Evolutionary conservation across 2,113 vertebrate species (phyloP).

Genomic region (Todiramphus saurophagus): DNA sequence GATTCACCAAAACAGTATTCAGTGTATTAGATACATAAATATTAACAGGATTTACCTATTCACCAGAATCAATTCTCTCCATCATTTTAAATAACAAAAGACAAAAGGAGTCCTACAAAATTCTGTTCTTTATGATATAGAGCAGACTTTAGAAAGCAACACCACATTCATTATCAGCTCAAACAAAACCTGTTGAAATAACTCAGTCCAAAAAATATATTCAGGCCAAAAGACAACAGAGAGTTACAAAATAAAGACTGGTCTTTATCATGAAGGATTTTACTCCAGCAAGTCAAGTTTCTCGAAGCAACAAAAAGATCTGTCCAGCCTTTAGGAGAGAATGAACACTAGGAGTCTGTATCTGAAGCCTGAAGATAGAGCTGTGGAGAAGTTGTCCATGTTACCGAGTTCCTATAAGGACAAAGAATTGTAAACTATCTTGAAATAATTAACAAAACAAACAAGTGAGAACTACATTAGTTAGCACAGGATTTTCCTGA

Average conservation of each 20-base stretch:
- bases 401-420: background rate
- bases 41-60: background rate
- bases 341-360: background rate
- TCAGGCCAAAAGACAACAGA: background rate
- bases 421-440: background rate
- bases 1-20: background rate
- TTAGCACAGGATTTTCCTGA: background rate
- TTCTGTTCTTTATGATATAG: background rate
- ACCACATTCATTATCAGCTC: background rate
- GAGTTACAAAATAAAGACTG: background rate
- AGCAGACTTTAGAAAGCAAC: background rate
- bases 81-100: background rate
- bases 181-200: background rate
- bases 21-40: background rate
- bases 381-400: background rate
- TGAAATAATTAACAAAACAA: background rate
- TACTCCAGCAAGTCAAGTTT: background rate
- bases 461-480: background rate
- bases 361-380: background rate
- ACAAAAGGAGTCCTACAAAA: background rate
- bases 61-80: background rate
- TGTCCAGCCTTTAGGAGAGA: background rate
- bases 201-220: too few species aligned
- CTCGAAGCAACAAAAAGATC: background rate
- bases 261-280: background rate